Evolutionary conservation across 1,140 invertebrate genomes (phyloP).

Genomic region (Belonocnema kinseyi): DNA sequence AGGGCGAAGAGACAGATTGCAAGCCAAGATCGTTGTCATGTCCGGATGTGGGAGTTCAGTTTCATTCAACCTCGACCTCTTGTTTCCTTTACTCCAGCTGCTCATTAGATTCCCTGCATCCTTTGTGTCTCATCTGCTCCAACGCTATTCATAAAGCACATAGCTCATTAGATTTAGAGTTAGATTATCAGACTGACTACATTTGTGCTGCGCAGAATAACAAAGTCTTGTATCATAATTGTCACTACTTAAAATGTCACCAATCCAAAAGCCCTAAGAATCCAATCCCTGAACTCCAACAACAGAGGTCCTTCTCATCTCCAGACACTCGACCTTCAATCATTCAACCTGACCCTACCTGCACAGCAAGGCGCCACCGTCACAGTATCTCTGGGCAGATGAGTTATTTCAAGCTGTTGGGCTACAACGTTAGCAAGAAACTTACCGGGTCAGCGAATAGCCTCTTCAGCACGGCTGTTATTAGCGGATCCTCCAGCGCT

Average conservation of each 20-base stretch:
- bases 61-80: neutral
- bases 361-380: slow-evolving; percentile 87
- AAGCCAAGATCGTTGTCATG: slow-evolving; percentile 39
- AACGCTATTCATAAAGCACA: neutral
- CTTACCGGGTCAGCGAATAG: slow-evolving; percentile 84
- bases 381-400: slow-evolving; percentile 95
- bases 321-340: slow-evolving; percentile 75
- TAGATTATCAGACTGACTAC: neutral
- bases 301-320: slow-evolving; percentile 73
- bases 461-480: slow-evolving; percentile 95
- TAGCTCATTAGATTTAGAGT: slow-evolving; percentile 30
- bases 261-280: slow-evolving; percentile 47
- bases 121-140: slow-evolving; percentile 3
- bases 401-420: slow-evolving; percentile 92
- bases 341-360: slow-evolving; percentile 78
- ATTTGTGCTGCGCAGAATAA: neutral
- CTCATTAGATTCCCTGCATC: slow-evolving; percentile 31
- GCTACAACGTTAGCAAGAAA: slow-evolving; percentile 82
- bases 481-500: slow-evolving; percentile 93
- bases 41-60: slow-evolving; percentile 31
- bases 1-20: neutral
- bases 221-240: slow-evolving; percentile 40
- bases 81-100: slow-evolving; percentile 19
- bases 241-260: slow-evolving; percentile 47
- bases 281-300: slow-evolving; percentile 62